phyloP scores from a whole-genome alignment of 2,113 vertebrate species.

The Cynoglossus semilaevis region DNA sequence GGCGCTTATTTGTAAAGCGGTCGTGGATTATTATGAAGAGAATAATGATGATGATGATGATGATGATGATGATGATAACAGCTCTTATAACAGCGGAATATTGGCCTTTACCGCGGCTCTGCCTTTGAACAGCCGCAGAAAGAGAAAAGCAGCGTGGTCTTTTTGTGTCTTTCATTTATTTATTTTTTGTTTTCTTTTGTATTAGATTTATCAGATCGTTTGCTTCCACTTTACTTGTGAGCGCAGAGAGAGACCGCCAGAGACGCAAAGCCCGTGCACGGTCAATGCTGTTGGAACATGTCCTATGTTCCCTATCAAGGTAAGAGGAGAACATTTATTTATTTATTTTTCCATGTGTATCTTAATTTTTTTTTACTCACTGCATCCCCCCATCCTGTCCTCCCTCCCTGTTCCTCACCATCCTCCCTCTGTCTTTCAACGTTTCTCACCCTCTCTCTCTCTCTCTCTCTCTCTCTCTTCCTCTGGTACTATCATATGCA shows the following conservation, averaged over 20 bases:
- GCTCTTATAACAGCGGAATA: constrained; percentile 69
- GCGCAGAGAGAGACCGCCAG: constrained; percentile 71
- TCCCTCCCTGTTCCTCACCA: constrained; percentile 29
- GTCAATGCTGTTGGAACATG: constrained; percentile 82
- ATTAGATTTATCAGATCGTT: constrained; percentile 45
- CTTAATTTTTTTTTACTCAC: constrained; percentile 32
- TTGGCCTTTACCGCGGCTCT: constrained; percentile 69
- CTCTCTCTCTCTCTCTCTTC: constrained; percentile 30
- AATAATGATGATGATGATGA: background rate
- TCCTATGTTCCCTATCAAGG: constrained; percentile 84
- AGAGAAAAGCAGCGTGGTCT: constrained; percentile 25
- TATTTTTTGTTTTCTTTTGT: constrained; percentile 26
- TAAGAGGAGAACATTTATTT: constrained; percentile 61
- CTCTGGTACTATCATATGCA: constrained; percentile 46
- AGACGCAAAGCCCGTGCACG: constrained; percentile 64
- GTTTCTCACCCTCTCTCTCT: background rate
- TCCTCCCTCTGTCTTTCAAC: constrained; percentile 8
- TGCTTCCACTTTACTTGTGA: constrained; percentile 55
- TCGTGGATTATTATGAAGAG: constrained; percentile 61
- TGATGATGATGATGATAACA: constrained; percentile 54
- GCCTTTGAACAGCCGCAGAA: constrained; percentile 43
- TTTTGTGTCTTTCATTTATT: constrained; percentile 11
- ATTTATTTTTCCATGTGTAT: background rate
- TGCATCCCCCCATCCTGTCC: constrained; percentile 50
- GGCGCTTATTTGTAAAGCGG: constrained; percentile 59